Conservation (phyloP, 1,140 invertebrate genomes). For the Homarus americanus region DNA sequence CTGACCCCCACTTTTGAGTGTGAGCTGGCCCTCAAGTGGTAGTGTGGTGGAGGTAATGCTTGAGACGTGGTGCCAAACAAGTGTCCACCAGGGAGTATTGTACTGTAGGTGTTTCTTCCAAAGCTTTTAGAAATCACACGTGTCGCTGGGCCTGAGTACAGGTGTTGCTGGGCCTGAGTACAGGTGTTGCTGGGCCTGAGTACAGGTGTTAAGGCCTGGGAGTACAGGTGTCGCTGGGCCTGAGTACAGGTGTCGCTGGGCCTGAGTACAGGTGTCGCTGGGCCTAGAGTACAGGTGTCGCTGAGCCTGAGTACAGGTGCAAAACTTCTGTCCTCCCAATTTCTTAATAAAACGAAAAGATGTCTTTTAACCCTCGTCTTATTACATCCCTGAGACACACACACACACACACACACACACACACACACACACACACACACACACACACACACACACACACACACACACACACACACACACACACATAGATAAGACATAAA, state of each 20-base stretch:
- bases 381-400: too few relatives aligned
- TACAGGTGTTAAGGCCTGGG: too few relatives aligned
- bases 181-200: background rate
- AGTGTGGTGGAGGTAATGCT: background rate
- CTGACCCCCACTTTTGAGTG: background rate
- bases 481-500: too few relatives aligned
- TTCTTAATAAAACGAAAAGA: conserved; percentile 43
- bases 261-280: too few relatives aligned
- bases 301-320: conserved; percentile 1
- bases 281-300: conserved; percentile 8
- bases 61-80: background rate
- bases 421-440: too few relatives aligned
- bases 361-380: background rate
- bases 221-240: conserved; percentile 11
- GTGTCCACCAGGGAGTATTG: background rate
- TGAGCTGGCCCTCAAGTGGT: background rate
- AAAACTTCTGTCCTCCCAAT: conserved; percentile 24
- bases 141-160: background rate
- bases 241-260: background rate
- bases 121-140: conserved; percentile 41
- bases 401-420: too few relatives aligned
- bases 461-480: too few relatives aligned
- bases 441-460: too few relatives aligned
- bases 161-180: conserved; percentile 1
- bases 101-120: conserved; percentile 20